phyloP scores from a whole-genome alignment of 2,113 vertebrate genomes.

The Trochalopteron elliotii region DNA sequence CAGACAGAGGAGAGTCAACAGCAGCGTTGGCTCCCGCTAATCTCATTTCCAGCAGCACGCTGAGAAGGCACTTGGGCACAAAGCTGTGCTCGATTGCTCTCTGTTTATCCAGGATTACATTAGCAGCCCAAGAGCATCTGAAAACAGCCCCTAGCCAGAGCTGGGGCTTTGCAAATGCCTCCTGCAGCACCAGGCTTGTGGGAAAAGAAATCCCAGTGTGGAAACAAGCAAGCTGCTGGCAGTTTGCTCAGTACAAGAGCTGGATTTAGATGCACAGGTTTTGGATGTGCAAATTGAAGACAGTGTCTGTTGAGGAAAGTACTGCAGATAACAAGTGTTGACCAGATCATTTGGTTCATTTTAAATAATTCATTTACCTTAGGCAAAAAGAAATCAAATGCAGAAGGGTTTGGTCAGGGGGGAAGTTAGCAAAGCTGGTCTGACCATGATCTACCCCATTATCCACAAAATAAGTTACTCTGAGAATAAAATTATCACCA shows the following conservation, averaged over 20 bases:
- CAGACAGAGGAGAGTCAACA: constrained; percentile 17
- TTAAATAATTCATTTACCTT: not conserved
- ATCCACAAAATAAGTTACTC: not conserved
- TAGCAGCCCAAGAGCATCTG: not conserved
- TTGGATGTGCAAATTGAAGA: not conserved
- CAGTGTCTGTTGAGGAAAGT: not conserved
- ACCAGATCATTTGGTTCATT: not conserved
- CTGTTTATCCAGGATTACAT: constrained; percentile 10
- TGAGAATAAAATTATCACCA: not conserved
- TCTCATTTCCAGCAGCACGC: constrained; percentile 25
- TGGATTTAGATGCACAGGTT: not conserved
- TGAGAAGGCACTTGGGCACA: constrained; percentile 1
- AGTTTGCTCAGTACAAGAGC: not conserved
- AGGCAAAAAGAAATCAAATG: not conserved
- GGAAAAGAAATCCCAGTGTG: not conserved
- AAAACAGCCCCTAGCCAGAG: not conserved
- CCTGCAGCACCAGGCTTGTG: not conserved
- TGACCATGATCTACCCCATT: not conserved
- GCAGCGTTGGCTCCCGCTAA: not conserved
- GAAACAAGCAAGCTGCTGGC: not conserved
- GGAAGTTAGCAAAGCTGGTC: not conserved
- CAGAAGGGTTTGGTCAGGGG: not conserved
- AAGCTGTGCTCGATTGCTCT: constrained; percentile 23
- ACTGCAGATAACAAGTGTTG: not conserved
- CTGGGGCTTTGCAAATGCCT: not conserved